Evolutionary conservation across 2,888 invertebrate genomes (phyloP), one percentile per base, ranked within the genome.

Genomic region (Encarsia formosa): DNA sequence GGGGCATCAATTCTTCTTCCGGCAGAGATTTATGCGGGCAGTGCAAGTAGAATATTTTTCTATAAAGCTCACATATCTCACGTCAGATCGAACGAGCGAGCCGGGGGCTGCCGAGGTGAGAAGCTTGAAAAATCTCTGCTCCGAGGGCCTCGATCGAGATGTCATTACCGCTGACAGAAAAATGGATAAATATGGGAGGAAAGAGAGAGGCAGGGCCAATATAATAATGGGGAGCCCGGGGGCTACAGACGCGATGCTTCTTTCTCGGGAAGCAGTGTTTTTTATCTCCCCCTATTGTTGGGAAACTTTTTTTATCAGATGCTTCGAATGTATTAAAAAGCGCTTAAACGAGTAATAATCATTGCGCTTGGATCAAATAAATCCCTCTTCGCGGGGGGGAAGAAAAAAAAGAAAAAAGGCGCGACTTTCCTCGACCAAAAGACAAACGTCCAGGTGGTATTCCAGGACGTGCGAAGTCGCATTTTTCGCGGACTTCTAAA

Each of bases 11-110:
- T n/a, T n/a, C n/a, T n/a, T n/a, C n/a, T n/a, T n/a, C n/a, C n/a
- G n/a, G n/a, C n/a, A n/a, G n/a, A 49, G 42, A 54, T 49, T 51
- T 46, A 44, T 56, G 49, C 43, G 15, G 45, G 40, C 18, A 40
- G 44, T 38, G 35, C 43, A 49, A 55, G 56, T 24, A 41, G 56
- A 52, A 52, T 56, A 52, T 57, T 60, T 58, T 54, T 22, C 37
- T 50, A 46, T 49, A 46, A 54, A 56, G 46, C 57, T n/a, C n/a
- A n/a, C 56, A 57, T 59, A 58, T 58, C 49, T 56, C 54, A 54
- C 56, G 58, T 58, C 54, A 50, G 52, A 49, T 47, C 49, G 46
- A 55, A 35, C 46, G 35, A 26, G 31, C 48, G 51, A 42, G 44
- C 49, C 56, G 31, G 34, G 22, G 13, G 6, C 11, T 16, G 32